Evolutionary conservation across 2,797 vertebrate species (phyloP), one percentile per base, ranked within the genome.

Genomic region (Onychomys arenicola): DNA sequence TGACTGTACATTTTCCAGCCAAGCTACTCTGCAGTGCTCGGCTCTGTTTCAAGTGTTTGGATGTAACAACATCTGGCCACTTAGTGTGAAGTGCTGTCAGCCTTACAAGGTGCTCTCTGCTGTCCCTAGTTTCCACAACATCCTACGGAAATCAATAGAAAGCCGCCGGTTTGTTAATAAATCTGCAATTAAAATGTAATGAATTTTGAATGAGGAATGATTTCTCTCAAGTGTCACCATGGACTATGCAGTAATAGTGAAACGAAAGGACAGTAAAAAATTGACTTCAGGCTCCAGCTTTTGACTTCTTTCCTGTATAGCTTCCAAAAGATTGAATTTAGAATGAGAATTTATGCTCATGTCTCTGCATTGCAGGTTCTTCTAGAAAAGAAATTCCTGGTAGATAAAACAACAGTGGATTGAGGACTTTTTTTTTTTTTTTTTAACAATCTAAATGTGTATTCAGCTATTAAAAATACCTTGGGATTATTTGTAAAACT

Each of bases 151-250:
- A 98, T 99, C 98, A 84, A 99, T 98, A 98, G 59, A 96, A 98
- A 96, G 97, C 98, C 88, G 95, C 94, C 97, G 96, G 63, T 84
- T 90, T 96, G 98, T 98, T 98, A 98, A 98, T 98, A 98, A 98
- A 98, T 98, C 98, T 98, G 97, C 98, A 98, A 98, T 97, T 98
- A 98, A 98, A 98, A 98, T 97, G 98, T 85, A 97, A 98, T 99
- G 97, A 99, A 99, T 99, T 98, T 98, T 99, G 98, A 98, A 99
- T 99, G 98, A 99, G 98, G 95, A 99, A 98, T 98, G 98, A 99
- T 98, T 98, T 98, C 92, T 98, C 97, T 98, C 93, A 98, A 98
- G 98, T 98, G 98, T 98, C 98, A 97, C 98, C 96, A 96, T 98
- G 98, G 96, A 98, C 97, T 97, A 80, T 96, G 97, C 97, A 96